These are phyloP conservation scores for Alectura lathami DNA, from an alignment of 2,113 vertebrate species.

Conservation along the genomic window DNA sequence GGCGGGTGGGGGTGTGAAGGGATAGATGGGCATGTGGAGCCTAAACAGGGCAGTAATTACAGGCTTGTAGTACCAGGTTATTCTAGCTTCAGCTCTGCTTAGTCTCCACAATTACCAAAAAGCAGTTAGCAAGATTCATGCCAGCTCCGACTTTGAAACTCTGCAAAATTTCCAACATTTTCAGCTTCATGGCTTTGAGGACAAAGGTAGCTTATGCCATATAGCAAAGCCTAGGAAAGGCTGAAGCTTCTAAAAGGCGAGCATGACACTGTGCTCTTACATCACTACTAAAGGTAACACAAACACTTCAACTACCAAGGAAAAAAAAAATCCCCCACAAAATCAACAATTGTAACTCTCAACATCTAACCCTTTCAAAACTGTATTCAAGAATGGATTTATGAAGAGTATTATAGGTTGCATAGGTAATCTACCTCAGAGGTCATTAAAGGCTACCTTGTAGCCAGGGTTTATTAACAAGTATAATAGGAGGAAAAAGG, in stretches of 20 bases:
- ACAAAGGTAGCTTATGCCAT: slow-evolving; percentile 33
- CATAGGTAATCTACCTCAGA: slow-evolving; percentile 82
- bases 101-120: slow-evolving; percentile 43
- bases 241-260: slow-evolving; percentile 13
- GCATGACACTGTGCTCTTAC: slow-evolving; percentile 14
- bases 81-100: slow-evolving; percentile 22
- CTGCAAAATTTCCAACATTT: slow-evolving; percentile 30
- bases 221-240: slow-evolving; percentile 48
- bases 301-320: slow-evolving; percentile 20
- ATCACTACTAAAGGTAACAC: slow-evolving; percentile 1
- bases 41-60: background rate
- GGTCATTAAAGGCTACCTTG: slow-evolving; percentile 77
- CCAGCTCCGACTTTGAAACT: slow-evolving; percentile 37
- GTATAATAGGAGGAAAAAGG: slow-evolving; percentile 66
- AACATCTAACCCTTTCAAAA: slow-evolving; percentile 45
- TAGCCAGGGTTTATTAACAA: slow-evolving; percentile 76
- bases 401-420: slow-evolving; percentile 70
- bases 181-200: background rate
- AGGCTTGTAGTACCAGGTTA: background rate
- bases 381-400: slow-evolving; percentile 56
- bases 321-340: background rate
- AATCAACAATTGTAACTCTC: slow-evolving; percentile 25
- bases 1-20: slow-evolving; percentile 31
- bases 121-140: background rate
- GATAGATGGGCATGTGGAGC: background rate